Conservation (phyloP, 2,797 vertebrate species). For the Pagetopsis macropterus region DNA sequence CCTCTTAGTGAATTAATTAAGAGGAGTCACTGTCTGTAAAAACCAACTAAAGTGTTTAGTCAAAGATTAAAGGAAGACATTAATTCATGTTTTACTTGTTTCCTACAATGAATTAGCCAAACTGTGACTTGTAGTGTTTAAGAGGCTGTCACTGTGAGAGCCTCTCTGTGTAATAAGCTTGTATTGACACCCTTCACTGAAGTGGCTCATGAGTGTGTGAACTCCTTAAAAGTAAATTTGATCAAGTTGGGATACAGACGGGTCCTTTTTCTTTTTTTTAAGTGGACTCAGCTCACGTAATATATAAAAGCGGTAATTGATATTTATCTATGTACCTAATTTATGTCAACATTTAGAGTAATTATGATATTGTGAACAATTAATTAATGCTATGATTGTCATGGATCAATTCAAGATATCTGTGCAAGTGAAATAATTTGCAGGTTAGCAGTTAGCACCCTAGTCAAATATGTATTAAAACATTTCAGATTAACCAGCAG, state of each 20-base stretch:
- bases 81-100: constrained; percentile 40
- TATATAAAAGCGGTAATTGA: not conserved
- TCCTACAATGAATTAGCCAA: constrained; percentile 14
- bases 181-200: constrained; percentile 64
- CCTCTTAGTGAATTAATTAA: not conserved
- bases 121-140: constrained; percentile 5
- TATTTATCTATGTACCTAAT: not conserved
- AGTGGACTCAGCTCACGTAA: not conserved
- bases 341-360: not conserved
- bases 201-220: constrained; percentile 54
- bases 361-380: not conserved
- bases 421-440: not conserved
- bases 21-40: not conserved
- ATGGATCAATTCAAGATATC: not conserved
- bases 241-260: constrained; percentile 40
- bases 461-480: not conserved
- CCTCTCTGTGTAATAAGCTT: constrained; percentile 67
- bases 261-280: constrained; percentile 2
- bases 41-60: constrained; percentile 14
- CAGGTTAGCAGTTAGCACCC: not conserved
- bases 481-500: not conserved
- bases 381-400: too few species aligned
- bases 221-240: constrained; percentile 62
- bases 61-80: constrained; percentile 5
- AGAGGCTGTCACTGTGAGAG: constrained; percentile 23